Evolutionary conservation across 37 sponge, comb jelly and placozoan species (phyloP).

Genomic region (Hormiphora californensis): DNA sequence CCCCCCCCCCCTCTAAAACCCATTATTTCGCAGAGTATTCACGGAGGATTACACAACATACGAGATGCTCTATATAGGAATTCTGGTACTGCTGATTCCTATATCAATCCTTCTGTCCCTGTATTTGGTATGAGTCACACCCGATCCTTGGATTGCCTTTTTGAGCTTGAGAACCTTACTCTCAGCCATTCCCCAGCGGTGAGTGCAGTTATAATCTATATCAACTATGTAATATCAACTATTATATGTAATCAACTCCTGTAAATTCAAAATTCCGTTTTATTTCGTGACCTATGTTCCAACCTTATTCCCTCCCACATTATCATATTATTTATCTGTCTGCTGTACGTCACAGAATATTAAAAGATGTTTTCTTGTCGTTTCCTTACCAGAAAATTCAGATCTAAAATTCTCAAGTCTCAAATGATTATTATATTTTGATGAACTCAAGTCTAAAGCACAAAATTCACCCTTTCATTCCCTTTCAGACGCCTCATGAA

Average conservation of each 20-base stretch:
- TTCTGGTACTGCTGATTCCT: not conserved
- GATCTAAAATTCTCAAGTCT: too few relatives aligned
- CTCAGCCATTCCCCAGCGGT: slow-evolving; percentile 1
- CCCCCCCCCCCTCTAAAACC: too few relatives aligned
- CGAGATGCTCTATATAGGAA: slow-evolving; percentile 3
- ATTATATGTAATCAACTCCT: not conserved
- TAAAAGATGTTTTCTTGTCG: too few relatives aligned
- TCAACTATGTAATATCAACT: not conserved
- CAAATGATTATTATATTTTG: too few relatives aligned
- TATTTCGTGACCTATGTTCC: too few relatives aligned
- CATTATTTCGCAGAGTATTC: not conserved
- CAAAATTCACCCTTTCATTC: too few relatives aligned
- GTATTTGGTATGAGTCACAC: not conserved
- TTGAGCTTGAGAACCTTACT: slow-evolving; percentile 27
- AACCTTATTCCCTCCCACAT: too few relatives aligned
- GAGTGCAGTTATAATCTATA: not conserved
- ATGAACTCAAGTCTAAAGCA: too few relatives aligned
- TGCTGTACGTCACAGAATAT: too few relatives aligned
- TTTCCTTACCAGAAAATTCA: too few relatives aligned
- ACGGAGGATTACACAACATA: slow-evolving; percentile 37
- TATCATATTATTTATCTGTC: too few relatives aligned
- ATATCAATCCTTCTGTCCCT: not conserved
- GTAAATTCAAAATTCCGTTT: too few relatives aligned
- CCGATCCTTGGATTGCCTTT: not conserved
- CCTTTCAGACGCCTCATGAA: slow-evolving; percentile 1